Evolutionary conservation across 2,888 invertebrate genomes (phyloP), one percentile per base, ranked within the genome.

Genomic region (Rhorus exstirpatorius): DNA sequence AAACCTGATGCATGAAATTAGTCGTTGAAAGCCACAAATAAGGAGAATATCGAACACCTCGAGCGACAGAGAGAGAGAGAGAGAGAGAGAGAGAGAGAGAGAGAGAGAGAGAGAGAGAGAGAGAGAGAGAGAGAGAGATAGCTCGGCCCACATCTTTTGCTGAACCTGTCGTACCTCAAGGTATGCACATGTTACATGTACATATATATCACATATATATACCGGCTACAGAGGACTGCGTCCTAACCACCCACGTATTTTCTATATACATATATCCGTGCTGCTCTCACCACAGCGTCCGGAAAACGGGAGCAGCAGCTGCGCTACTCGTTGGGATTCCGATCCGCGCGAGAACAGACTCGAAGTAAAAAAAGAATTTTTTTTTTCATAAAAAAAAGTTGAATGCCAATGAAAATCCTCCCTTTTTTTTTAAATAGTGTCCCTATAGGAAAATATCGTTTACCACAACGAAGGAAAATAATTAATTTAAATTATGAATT

Each of bases 81-180:
- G n/a, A n/a, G n/a, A n/a, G n/a, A n/a, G n/a, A n/a, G n/a, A n/a
- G n/a, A n/a, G 35, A 44, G 63, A 76, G 46, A 70, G 31, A 17
- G 19, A 31, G 3, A 35, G 31, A 19, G 65, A 44, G 41, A 46
- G 41, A 41, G 7, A 24, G 86, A 79, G 84, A 58, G 58, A 60
- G 19, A 60, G 14, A 60, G 7, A 6, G 8, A 61, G 19, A 41
- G 17, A 41, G 24, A 24, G 2, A 24, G 86, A 81, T 31, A 49
- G 31, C 81, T 81, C 88, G 85, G 87, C 89, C 88, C 88, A 89
- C 89, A 86, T 87, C 76, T 76, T 83, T 85, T 83, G 80, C 84
- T 81, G 88, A 86, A 88, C 88, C 87, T 88, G 89, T 89, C 89
- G 88, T 71, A 26, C 26, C 31, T 60, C 65, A 53, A 61, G 71